Conservation (phyloP, 2,113 vertebrate species). For the Rhinogobius similis region DNA sequence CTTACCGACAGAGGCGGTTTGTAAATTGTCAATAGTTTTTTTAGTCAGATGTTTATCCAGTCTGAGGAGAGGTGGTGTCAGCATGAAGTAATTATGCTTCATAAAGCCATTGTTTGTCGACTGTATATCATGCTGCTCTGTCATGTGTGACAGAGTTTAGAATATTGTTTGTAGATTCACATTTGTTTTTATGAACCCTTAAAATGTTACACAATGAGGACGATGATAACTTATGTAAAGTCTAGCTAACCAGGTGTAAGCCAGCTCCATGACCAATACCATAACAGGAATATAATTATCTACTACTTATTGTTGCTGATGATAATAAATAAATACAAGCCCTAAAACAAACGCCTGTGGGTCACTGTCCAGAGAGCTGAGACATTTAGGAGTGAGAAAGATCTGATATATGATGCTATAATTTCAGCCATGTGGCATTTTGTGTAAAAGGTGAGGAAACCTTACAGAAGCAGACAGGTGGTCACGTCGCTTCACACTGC, state of each 20-base stretch:
- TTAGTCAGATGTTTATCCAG: neutral
- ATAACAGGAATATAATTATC: neutral
- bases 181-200: neutral
- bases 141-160: neutral
- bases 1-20: neutral
- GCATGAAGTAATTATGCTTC: conserved; percentile 2
- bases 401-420: neutral
- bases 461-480: conserved; percentile 12
- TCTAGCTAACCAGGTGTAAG: neutral
- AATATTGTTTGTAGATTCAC: neutral
- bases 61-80: conserved; percentile 4
- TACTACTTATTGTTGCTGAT: neutral
- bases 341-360: conserved; percentile 10
- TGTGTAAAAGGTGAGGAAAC: conserved; percentile 39
- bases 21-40: conserved; percentile 7
- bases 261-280: neutral
- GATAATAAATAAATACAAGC: neutral
- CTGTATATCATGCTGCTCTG: neutral
- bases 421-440: neutral
- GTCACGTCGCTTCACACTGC: neutral
- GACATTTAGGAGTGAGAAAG: neutral
- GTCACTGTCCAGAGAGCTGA: neutral
- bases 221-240: neutral
- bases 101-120: neutral
- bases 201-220: neutral